A percentile compares a stretch with the other conserved stretches of the same genome.
phyloP scores from a whole-genome alignment of 2,797 vertebrate species.

The Micropoecilia bifurca region DNA sequence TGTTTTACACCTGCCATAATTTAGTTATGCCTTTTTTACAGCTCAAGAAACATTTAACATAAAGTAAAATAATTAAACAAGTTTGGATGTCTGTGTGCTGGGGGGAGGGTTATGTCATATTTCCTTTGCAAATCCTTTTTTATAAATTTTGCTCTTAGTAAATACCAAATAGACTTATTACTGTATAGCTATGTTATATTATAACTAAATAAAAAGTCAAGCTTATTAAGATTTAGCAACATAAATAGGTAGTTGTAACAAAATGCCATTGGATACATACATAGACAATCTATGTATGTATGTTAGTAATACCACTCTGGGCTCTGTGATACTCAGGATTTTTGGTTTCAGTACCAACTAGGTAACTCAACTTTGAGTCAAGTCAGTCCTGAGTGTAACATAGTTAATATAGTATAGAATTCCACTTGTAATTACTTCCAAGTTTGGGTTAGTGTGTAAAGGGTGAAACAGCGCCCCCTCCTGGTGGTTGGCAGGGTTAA shows the following conservation, averaged over 20 bases:
- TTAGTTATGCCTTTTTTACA: not conserved
- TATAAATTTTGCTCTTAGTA: not conserved
- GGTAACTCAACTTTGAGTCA: too few species aligned
- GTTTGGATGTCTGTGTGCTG: not conserved
- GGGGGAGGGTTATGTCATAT: not conserved
- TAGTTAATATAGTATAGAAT: too few species aligned
- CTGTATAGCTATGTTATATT: not conserved
- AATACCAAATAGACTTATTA: not conserved
- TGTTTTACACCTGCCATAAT: not conserved
- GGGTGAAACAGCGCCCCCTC: too few species aligned
- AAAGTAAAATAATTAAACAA: not conserved
- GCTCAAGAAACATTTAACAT: not conserved
- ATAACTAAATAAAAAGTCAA: not conserved
- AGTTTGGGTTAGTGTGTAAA: too few species aligned
- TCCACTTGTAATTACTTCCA: too few species aligned
- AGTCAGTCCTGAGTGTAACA: too few species aligned
- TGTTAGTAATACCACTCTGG: too few species aligned
- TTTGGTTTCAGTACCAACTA: too few species aligned
- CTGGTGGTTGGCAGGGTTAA: too few species aligned
- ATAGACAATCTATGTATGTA: not conserved
- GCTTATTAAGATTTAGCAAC: not conserved
- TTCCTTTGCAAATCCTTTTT: not conserved
- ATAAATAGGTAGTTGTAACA: not conserved
- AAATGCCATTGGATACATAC: not conserved
- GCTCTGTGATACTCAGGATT: too few species aligned